Conservation (phyloP, 2,113 vertebrate genomes). For the Nibea coibor region DNA sequence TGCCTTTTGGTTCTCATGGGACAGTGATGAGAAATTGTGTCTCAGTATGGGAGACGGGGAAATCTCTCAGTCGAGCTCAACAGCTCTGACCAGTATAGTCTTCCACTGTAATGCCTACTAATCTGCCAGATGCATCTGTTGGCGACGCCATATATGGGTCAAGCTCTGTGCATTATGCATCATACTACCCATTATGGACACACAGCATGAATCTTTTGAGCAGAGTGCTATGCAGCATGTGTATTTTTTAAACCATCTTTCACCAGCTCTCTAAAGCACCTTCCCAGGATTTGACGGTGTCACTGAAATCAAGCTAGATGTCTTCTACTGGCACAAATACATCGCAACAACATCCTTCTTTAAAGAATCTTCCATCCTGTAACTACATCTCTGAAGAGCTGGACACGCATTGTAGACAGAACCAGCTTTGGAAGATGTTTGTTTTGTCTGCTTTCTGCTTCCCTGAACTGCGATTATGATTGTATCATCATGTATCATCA, state of each 20-base stretch:
- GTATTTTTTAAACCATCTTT: conserved; percentile 24
- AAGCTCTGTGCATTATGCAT: conserved; percentile 15
- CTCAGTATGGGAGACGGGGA: neutral
- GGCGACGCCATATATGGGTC: conserved; percentile 48
- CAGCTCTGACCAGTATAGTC: conserved; percentile 25
- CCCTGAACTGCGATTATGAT: conserved; percentile 61
- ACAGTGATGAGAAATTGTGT: neutral
- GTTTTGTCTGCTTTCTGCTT: conserved; percentile 61
- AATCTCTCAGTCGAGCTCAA: conserved; percentile 9
- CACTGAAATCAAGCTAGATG: conserved; percentile 44
- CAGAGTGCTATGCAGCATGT: neutral
- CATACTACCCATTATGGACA: conserved; percentile 21
- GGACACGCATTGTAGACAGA: conserved; percentile 18
- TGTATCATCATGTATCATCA: conserved; percentile 71
- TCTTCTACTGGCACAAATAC: conserved; percentile 14
- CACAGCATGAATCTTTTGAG: neutral
- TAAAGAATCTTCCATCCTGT: conserved; percentile 27
- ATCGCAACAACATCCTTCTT: conserved; percentile 16
- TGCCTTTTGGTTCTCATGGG: conserved; percentile 51
- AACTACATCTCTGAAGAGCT: conserved; percentile 17
- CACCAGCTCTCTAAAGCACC: neutral
- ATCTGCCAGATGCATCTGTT: conserved; percentile 66
- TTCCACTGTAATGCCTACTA: conserved; percentile 37
- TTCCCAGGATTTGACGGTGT: conserved; percentile 1
- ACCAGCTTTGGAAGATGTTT: conserved; percentile 54